Base-by-base conservation (phyloP, 64 coral and sea anemone genomes). In the Montipora foliosa region DNA sequence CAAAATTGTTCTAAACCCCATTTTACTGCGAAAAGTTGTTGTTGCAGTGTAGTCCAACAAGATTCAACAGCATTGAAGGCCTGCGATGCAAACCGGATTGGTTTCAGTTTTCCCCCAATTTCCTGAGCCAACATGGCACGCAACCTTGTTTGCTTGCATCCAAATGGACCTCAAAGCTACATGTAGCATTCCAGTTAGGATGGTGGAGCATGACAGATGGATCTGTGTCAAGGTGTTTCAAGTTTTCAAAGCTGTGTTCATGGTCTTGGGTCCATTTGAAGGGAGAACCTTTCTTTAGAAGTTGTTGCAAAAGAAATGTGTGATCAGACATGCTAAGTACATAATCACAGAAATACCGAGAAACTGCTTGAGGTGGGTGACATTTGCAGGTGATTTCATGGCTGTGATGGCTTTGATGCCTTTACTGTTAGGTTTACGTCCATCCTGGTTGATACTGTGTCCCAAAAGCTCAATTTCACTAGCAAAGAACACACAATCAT, bases 1-100 rank as follows among this genome's bases (percentile, higher is more conserved):
- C 88, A 75, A 79, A 90, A 90, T 45, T 79, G 88, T 79, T 90
- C 88, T 20, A 90, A 44, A 20, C 52, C 88, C 88, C 88, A 90
- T 13, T 79, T 79, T 5, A 90, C 17, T 2, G 59, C 88, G 44
- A 79, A 90, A 1, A 79, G 58, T 69, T 78, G 75, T 60, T 90
- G 75, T 37, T 90, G 57, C 25, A 52, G 21, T 12, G 88, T 90
- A 11, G 49, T 16, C 88, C 49, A 90, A 4, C 57, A 53, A 3
- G 75, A 79, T 61, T 90, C 88, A 19, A 55, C 58, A 3, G 74
- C 21, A 29, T 9, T 58, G 14, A 90, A 90, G 8, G 53, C 76
- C 79, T 57, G 61, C 5, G 75, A 79, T 16, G 76, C 88, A 79
- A 79, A 90, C 25, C 75, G 17, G 20, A 90, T n/a, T 19, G 88